Conservation (phyloP, 1,140 invertebrate species). For the Andrena cerasifolii region DNA sequence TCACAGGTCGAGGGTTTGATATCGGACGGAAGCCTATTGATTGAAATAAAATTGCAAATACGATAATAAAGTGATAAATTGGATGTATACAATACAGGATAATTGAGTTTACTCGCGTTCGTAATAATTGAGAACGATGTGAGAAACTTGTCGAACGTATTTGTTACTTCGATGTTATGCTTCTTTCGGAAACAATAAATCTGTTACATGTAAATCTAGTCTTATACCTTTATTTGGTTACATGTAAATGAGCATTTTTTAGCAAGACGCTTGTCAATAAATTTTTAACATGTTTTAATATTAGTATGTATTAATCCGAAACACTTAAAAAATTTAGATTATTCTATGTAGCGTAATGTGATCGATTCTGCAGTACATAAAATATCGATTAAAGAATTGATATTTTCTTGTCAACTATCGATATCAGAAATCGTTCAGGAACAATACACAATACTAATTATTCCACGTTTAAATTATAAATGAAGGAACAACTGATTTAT, state of each 20-base stretch:
- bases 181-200: constrained; percentile 81
- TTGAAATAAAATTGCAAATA: background rate
- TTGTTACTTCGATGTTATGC: background rate
- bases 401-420: background rate
- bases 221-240: too few species aligned
- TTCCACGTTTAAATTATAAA: background rate
- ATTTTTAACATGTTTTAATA: too few species aligned
- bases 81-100: too few species aligned
- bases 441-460: background rate
- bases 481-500: background rate
- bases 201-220: too few species aligned
- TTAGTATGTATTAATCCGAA: background rate
- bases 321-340: background rate
- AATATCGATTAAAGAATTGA: constrained; percentile 20
- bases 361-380: background rate
- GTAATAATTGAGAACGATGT: background rate
- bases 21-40: background rate
- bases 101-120: background rate
- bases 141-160: background rate
- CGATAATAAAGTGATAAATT: too few species aligned
- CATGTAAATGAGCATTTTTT: too few species aligned
- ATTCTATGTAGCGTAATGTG: background rate
- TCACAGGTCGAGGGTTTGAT: constrained; percentile 2
- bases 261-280: too few species aligned
- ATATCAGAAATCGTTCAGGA: background rate